phyloP scores from a whole-genome alignment of 2,797 vertebrate genomes.

The Cirrhinus molitorella region DNA sequence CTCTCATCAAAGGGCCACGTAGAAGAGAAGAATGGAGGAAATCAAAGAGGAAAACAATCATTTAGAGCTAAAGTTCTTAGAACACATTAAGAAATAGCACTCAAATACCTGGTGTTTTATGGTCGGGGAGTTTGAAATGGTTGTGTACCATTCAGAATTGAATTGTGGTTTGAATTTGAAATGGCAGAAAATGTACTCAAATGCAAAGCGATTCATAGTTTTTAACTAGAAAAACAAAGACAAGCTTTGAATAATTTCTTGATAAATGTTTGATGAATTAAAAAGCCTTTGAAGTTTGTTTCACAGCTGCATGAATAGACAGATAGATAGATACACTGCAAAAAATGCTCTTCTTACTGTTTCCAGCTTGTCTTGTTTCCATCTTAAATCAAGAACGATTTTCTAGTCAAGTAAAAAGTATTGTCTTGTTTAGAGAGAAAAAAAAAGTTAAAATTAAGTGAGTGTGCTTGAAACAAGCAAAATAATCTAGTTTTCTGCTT shows the following conservation, averaged over 20 bases:
- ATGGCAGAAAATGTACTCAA: neutral
- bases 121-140: neutral
- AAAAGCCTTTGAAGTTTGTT: neutral
- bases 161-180: neutral
- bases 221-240: neutral
- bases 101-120: neutral
- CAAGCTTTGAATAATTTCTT: neutral
- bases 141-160: neutral
- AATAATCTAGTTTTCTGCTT: too few species aligned
- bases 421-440: too few species aligned
- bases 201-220: neutral
- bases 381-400: too few species aligned
- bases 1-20: conserved; percentile 14
- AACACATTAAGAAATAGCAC: neutral
- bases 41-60: neutral
- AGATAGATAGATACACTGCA: neutral
- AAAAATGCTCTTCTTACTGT: too few species aligned
- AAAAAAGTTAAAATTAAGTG: too few species aligned
- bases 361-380: too few species aligned
- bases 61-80: neutral
- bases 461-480: too few species aligned
- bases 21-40: conserved; percentile 10
- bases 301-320: too few species aligned
- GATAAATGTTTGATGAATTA: neutral
- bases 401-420: too few species aligned